phyloP scores from a whole-genome alignment of 1,140 invertebrate species.

The Sinonovacula constricta region DNA sequence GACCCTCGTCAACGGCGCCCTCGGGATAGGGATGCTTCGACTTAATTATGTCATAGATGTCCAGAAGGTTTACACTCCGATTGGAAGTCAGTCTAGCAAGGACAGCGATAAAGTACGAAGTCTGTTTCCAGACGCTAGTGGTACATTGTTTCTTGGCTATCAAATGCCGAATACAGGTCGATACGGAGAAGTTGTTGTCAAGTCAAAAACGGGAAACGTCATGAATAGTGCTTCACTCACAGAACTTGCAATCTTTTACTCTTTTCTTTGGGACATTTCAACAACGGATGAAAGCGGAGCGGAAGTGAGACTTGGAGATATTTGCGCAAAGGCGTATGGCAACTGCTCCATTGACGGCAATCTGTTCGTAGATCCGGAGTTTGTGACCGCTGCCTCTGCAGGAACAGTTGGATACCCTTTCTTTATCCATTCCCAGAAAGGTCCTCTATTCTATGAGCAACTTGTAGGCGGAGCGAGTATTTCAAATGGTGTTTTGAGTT shows the following conservation, averaged over 20 bases:
- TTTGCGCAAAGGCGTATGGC: conserved; percentile 4
- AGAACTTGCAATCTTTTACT: neutral
- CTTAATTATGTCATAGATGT: conserved; percentile 29
- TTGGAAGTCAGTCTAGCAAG: too few relatives aligned
- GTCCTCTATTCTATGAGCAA: conserved; percentile 5
- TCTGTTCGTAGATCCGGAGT: conserved; percentile 13
- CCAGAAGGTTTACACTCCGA: conserved; percentile 39
- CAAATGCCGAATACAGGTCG: too few relatives aligned
- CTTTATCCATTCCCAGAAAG: neutral
- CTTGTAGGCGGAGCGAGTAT: too few relatives aligned
- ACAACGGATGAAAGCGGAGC: conserved; percentile 12
- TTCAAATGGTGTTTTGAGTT: neutral
- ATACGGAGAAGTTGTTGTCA: conserved; percentile 33
- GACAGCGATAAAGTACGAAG: neutral
- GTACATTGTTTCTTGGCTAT: too few relatives aligned
- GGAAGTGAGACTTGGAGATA: neutral
- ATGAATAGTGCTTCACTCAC: neutral
- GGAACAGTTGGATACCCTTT: conserved; percentile 17
- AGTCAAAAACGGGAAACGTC: conserved; percentile 24
- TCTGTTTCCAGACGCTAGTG: conserved; percentile 16
- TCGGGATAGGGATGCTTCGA: conserved; percentile 57
- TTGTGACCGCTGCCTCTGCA: neutral
- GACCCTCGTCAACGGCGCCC: conserved; percentile 45
- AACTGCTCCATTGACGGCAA: conserved; percentile 23
- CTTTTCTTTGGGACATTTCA: neutral